phyloP scores from a whole-genome alignment of 1,140 invertebrate genomes.

The Mercenaria mercenaria region DNA sequence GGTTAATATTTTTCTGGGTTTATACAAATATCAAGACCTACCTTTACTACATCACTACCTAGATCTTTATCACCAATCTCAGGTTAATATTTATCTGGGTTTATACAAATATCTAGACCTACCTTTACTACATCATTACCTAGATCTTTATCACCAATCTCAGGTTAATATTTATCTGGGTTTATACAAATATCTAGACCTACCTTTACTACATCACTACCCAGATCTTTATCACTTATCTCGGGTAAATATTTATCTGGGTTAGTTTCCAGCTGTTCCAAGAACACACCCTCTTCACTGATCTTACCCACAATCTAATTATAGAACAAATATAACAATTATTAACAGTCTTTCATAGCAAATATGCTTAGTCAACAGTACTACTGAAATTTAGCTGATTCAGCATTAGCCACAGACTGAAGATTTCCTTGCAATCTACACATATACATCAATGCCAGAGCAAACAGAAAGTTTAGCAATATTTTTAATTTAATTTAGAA shows the following conservation, averaged over 20 bases:
- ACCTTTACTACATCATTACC: slow-evolving; percentile 85
- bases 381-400: too few relatives aligned
- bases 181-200: too few relatives aligned
- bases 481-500: too few relatives aligned
- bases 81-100: slow-evolving; percentile 85
- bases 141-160: slow-evolving; percentile 81
- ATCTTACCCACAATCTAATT: slow-evolving; percentile 85
- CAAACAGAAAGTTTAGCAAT: too few relatives aligned
- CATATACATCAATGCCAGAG: too few relatives aligned
- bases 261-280: slow-evolving; percentile 86
- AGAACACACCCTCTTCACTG: slow-evolving; percentile 84
- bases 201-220: slow-evolving; percentile 84
- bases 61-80: slow-evolving; percentile 83
- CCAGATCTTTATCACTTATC: slow-evolving; percentile 80
- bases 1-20: slow-evolving; percentile 86
- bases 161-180: slow-evolving; percentile 85
- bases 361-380: too few relatives aligned
- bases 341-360: too few relatives aligned
- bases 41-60: slow-evolving; percentile 84
- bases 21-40: too few relatives aligned
- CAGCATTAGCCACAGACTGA: too few relatives aligned
- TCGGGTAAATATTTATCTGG: slow-evolving; percentile 86
- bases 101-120: too few relatives aligned
- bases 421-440: too few relatives aligned
- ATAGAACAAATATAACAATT: slow-evolving; percentile 37